Conservation (phyloP, 2,888 invertebrate genomes). For the Xylota segnis region DNA sequence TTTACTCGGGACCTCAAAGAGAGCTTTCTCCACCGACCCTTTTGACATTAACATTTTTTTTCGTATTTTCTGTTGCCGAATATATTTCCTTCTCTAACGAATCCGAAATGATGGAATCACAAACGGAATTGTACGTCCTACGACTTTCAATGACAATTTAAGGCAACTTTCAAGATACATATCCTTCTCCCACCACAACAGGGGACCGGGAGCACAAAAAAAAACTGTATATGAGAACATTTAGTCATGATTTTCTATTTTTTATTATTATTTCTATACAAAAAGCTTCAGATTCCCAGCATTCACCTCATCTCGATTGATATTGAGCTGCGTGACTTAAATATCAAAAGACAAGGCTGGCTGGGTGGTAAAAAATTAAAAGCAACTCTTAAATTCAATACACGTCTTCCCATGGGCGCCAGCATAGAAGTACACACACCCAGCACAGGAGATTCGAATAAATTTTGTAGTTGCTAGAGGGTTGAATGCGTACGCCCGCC, state of each 20-base stretch:
- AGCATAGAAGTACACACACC: slow-evolving; percentile 4
- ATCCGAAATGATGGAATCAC: slow-evolving; percentile 63
- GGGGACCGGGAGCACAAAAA: not conserved
- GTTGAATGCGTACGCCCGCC: slow-evolving; percentile 6
- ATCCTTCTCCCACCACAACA: not conserved
- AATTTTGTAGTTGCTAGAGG: slow-evolving; percentile 61
- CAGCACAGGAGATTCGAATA: slow-evolving; percentile 43
- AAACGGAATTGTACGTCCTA: slow-evolving; percentile 58
- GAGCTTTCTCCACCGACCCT: slow-evolving; percentile 32
- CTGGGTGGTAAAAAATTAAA: slow-evolving; percentile 42
- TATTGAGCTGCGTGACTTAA: slow-evolving; percentile 75
- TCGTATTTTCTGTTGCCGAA: not conserved
- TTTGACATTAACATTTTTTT: slow-evolving; percentile 57
- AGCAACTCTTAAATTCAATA: slow-evolving; percentile 65
- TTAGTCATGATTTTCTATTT: slow-evolving; percentile 72
- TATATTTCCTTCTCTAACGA: slow-evolving; percentile 37
- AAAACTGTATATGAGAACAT: slow-evolving; percentile 38
- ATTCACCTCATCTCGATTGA: slow-evolving; percentile 76
- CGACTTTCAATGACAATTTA: slow-evolving; percentile 70
- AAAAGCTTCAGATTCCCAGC: slow-evolving; percentile 51
- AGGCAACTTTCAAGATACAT: slow-evolving; percentile 37
- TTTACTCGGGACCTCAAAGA: slow-evolving; percentile 48
- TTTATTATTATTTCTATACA: slow-evolving; percentile 58
- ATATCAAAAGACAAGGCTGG: slow-evolving; percentile 56
- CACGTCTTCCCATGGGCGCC: slow-evolving; percentile 61